A percentile compares a stretch with the other conserved stretches of the same genome.
Evolutionary conservation across 2,113 vertebrate genomes (phyloP).

Genomic region (Mus spicilegus): DNA sequence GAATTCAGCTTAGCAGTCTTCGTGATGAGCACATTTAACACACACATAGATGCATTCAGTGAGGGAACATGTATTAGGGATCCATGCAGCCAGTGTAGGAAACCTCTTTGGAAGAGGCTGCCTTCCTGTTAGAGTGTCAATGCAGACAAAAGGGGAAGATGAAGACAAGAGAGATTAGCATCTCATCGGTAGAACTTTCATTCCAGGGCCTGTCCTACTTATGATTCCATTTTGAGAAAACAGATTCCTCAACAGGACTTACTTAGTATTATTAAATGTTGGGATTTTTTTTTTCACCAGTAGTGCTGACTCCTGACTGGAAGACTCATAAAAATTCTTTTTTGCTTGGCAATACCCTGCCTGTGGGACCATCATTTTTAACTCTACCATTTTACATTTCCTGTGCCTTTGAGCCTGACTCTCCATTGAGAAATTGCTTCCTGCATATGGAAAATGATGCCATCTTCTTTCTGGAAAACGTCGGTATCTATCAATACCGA

Average conservation of each 20-base stretch:
- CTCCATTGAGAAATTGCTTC: slow-evolving; percentile 64
- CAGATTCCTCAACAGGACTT: background rate
- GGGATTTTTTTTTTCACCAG: background rate
- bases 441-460: slow-evolving; percentile 64
- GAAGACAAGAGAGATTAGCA: background rate
- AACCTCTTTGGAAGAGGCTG: background rate
- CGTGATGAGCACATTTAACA: background rate
- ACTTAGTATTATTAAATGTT: slow-evolving; percentile 40
- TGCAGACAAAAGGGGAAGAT: background rate
- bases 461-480: slow-evolving; percentile 71
- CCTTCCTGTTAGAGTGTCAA: background rate
- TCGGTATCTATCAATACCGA: slow-evolving; percentile 47
- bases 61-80: background rate
- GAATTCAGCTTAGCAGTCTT: background rate
- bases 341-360: slow-evolving; percentile 41
- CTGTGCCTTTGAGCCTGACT: slow-evolving; percentile 26
- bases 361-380: background rate
- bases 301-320: background rate
- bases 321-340: slow-evolving; percentile 52
- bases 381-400: slow-evolving; percentile 14
- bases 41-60: background rate
- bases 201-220: background rate
- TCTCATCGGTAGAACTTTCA: background rate
- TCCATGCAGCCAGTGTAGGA: background rate
- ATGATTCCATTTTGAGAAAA: background rate